A percentile compares a stretch with the other conserved stretches of the same genome.
Evolutionary conservation across 2,113 vertebrate genomes (phyloP).

Genomic region (Neopipo cinnamomea): DNA sequence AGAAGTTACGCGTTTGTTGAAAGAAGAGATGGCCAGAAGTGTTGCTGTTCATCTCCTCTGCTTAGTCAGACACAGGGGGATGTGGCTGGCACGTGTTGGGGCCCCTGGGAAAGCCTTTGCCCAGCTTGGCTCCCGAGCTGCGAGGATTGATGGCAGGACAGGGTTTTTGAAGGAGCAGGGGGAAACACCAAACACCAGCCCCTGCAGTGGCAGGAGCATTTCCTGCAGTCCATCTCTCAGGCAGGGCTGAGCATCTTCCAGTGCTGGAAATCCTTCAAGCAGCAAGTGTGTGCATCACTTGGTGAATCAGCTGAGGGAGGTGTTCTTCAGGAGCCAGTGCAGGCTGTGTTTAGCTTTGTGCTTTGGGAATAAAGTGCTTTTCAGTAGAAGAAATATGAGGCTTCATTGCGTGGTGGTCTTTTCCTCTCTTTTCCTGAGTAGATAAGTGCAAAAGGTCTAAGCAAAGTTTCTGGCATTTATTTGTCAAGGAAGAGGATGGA

Average conservation of each 20-base stretch:
- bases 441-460: neutral
- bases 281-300: neutral
- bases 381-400: neutral
- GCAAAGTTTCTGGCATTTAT: neutral
- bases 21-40: neutral
- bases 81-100: neutral
- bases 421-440: neutral
- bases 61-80: neutral
- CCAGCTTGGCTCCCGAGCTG: neutral
- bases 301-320: neutral
- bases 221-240: neutral
- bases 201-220: neutral
- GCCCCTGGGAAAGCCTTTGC: neutral
- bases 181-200: neutral
- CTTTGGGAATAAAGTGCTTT: neutral
- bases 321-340: neutral
- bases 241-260: neutral
- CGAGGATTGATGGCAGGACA: neutral
- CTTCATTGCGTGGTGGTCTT: neutral
- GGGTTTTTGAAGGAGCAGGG: neutral
- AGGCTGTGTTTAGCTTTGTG: neutral
- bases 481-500: neutral
- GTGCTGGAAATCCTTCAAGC: neutral
- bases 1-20: neutral
- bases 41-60: neutral